These are phyloP conservation scores for Bellardia bayeri DNA, from an alignment of 2,888 invertebrate genomes.

Conservation along the genomic window DNA sequence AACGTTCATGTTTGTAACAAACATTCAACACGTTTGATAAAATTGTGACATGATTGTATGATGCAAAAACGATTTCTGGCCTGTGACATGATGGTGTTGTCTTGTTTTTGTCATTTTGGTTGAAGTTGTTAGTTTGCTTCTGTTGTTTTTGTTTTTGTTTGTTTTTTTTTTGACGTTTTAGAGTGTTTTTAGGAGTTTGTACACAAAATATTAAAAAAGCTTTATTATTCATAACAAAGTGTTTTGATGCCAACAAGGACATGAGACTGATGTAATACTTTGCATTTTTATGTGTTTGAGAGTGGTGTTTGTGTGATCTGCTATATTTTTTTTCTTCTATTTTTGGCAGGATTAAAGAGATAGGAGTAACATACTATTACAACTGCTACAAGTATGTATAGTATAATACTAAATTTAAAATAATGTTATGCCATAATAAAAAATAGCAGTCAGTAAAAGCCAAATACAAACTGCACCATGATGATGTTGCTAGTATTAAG, in stretches of 20 bases:
- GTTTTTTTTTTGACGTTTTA: slow-evolving; percentile 9
- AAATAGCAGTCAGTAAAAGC: slow-evolving; percentile 56
- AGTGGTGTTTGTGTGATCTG: slow-evolving; percentile 7
- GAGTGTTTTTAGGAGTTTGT: slow-evolving; percentile 58
- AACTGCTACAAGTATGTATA: slow-evolving; percentile 31
- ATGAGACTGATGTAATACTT: slow-evolving; percentile 71
- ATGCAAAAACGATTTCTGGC: slow-evolving; percentile 61
- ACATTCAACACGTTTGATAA: slow-evolving; percentile 69
- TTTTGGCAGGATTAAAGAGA: slow-evolving; percentile 70
- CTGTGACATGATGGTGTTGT: slow-evolving; percentile 60
- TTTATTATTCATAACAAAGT: slow-evolving; percentile 71
- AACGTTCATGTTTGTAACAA: slow-evolving; percentile 55
- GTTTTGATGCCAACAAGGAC: slow-evolving; percentile 72
- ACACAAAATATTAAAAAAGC: slow-evolving; percentile 66
- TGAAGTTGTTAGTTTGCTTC: slow-evolving; percentile 29
- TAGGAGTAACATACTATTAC: slow-evolving; percentile 66
- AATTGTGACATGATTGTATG: slow-evolving; percentile 58
- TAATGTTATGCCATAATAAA: slow-evolving; percentile 62
- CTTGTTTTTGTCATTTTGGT: slow-evolving; percentile 52
- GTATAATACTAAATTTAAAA: slow-evolving; percentile 58
- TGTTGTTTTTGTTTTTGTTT: not conserved
- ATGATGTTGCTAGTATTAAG: slow-evolving; percentile 65
- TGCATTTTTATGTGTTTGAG: slow-evolving; percentile 25
- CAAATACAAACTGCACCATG: slow-evolving; percentile 64
- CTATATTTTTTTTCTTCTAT: slow-evolving; percentile 18